Percentiles rank a stretch among this genome's conserved stretches.
phyloP scores from a whole-genome alignment of 2,797 vertebrate species.

The Sebastes itinus region DNA sequence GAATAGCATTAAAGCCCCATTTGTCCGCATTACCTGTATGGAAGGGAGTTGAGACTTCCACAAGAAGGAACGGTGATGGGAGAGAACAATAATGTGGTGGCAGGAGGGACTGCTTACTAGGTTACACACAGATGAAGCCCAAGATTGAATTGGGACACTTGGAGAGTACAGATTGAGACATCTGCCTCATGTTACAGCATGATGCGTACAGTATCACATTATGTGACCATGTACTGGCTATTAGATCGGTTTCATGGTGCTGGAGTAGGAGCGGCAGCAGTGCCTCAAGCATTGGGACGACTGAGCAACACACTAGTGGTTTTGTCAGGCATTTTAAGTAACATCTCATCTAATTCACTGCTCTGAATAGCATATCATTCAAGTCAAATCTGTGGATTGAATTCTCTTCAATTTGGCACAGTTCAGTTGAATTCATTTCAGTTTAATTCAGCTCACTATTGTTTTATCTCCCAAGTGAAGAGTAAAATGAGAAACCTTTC shows the following conservation, averaged over 20 bases:
- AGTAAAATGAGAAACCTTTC: background rate
- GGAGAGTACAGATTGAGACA: constrained; percentile 71
- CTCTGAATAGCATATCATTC: background rate
- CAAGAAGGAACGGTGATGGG: constrained; percentile 64
- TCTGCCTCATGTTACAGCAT: constrained; percentile 76
- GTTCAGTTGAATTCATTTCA: background rate
- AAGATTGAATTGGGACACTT: constrained; percentile 75
- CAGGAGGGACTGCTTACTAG: constrained; percentile 76
- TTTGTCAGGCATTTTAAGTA: constrained; percentile 7
- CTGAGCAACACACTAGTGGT: background rate
- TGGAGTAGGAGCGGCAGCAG: constrained; percentile 23
- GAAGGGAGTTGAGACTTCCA: constrained; percentile 72
- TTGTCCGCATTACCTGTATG: constrained; percentile 81
- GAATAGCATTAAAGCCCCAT: constrained; percentile 82
- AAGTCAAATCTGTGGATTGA: background rate
- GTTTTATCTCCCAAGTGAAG: background rate
- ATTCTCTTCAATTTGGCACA: background rate
- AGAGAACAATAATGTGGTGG: constrained; percentile 78
- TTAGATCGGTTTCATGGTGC: constrained; percentile 51
- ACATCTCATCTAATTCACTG: background rate
- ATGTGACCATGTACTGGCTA: constrained; percentile 60
- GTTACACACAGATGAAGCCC: constrained; percentile 74
- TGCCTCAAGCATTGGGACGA: constrained; percentile 5
- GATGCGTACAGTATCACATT: constrained; percentile 69
- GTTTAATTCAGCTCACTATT: background rate